A percentile compares a stretch with the other conserved stretches of the same genome.
These are phyloP conservation scores for Monoplex corrugatus DNA, from an alignment of 2,888 invertebrate genomes.

Conservation along the genomic window DNA sequence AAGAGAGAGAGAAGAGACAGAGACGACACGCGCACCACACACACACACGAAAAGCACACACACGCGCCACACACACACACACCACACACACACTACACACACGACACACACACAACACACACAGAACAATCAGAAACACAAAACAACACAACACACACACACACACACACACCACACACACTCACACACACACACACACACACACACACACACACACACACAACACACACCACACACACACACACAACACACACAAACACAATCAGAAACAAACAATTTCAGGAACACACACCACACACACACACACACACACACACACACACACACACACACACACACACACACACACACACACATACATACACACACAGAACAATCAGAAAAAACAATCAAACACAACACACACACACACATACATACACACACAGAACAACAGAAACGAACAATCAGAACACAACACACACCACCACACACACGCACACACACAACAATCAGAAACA, in stretches of 20 bases:
- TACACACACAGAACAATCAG: background rate
- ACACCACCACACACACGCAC: background rate
- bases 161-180: conserved; percentile 23
- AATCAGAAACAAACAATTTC: background rate
- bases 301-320: too few species aligned
- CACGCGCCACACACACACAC: conserved; percentile 15
- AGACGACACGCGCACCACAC: too few species aligned
- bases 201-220: background rate
- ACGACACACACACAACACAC: conserved; percentile 16
- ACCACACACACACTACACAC: conserved; percentile 9
- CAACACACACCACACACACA: too few species aligned
- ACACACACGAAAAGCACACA: too few species aligned
- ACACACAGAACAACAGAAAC: too few species aligned
- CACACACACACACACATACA: conserved; percentile 4
- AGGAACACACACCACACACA: background rate
- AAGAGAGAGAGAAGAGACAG: too few species aligned
- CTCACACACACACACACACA: background rate
- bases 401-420: too few species aligned
- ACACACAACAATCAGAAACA: background rate
- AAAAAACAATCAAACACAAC: too few species aligned
- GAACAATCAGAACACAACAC: background rate
- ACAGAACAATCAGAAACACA: background rate
- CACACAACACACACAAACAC: too few species aligned
- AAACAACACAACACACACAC: background rate
- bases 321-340: too few species aligned